Base-by-base conservation (phyloP, 53 echinoderm and acorn worm species). In the Crossaster papposus region DNA sequence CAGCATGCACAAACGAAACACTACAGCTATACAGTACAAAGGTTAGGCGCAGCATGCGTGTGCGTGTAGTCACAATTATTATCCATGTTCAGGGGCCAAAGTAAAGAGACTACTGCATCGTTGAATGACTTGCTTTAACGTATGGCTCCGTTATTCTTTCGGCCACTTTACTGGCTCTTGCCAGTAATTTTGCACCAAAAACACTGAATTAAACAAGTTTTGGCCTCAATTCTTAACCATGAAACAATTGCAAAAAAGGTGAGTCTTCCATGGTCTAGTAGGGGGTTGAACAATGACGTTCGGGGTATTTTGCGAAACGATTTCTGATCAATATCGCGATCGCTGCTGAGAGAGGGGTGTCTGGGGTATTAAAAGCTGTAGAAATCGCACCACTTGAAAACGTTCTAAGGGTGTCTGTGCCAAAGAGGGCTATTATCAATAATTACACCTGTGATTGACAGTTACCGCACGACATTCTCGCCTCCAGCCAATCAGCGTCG, bases 371-470 rank as follows among this genome's bases (percentile, higher is more conserved):
- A 72, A n/a, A 85, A 72, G 37, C 53, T 33, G 76, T 36, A 18
- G 87, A 55, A 62, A 87, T 87, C 87, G 87, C 38, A 51, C 90
- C 76, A 76, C 83, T 90, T 90, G 90, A 90, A 83, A 82, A 83
- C 90, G 54, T 90, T 83, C 54, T 73, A 62, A 68, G 90, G 90
- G 90, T 90, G 90, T 90, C 83, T 90, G 90, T 50, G 64, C 68
- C 73, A 78, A 77, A 85, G 65, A 91, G 91, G 85, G 52, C 85
- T 90, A 86, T 93, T 90, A 90, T 92, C 92, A 89, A 89, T 89
- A 92, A 92, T 92, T 89, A 89, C 92, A 92, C 72, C 54, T 29
- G 53, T 95, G 95, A 95, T 92, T 92, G 95, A 91, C 95, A 93
- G 65, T 95, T 87, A 36, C 80, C 89, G 87, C 76, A 78, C 76